These are phyloP conservation scores for Anser cygnoides DNA, from an alignment of 2,113 vertebrate species.

Conservation along the genomic window DNA sequence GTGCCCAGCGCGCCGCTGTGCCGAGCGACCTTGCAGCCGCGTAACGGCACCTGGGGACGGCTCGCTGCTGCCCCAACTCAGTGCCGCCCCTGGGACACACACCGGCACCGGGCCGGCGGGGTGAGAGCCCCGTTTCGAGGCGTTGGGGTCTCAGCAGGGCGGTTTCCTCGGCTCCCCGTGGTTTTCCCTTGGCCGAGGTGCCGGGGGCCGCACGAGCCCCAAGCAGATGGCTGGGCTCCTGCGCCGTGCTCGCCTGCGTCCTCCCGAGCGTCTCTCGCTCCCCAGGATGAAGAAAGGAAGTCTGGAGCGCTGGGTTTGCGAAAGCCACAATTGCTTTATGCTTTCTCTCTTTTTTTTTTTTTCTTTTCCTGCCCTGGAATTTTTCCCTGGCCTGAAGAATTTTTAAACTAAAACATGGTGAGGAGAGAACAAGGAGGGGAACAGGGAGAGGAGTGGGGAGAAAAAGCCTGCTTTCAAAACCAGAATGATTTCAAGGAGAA, in stretches of 20 bases:
- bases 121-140: background rate
- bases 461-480: background rate
- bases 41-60: fast-evolving
- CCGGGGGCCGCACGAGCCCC: background rate
- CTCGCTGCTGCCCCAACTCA: background rate
- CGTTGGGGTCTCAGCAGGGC: background rate
- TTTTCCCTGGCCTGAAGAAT: constrained; percentile 45
- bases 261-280: background rate
- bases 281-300: background rate
- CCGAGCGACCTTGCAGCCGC: background rate
- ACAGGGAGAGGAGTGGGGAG: background rate
- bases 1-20: fast-evolving
- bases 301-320: background rate
- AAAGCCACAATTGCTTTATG: constrained; percentile 2
- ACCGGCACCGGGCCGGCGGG: background rate
- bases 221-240: background rate
- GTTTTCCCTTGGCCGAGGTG: background rate
- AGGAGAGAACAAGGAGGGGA: background rate
- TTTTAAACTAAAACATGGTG: constrained; percentile 52
- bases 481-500: background rate
- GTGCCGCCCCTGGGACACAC: fast-evolving
- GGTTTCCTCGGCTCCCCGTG: background rate
- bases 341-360: background rate
- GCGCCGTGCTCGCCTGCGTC: background rate
- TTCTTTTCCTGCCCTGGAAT: background rate